Conservation (phyloP, 2,797 vertebrate species). For the Sardinella longiceps region DNA sequence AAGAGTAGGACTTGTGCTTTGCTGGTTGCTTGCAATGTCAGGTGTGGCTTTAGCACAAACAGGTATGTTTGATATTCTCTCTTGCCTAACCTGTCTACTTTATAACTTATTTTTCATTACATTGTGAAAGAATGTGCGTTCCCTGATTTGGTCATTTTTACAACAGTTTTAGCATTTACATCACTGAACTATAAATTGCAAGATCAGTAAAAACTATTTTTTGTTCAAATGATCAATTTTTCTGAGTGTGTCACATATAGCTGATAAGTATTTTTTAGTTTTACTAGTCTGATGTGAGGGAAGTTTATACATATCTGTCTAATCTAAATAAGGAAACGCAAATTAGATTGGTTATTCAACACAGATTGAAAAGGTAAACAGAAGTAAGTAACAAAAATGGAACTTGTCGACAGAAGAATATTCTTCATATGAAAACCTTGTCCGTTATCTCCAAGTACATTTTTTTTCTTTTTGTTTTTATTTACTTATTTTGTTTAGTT, state of each 20-base stretch:
- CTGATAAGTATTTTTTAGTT: no score
- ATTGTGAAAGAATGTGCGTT: background rate
- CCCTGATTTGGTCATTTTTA: background rate
- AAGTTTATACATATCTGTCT: background rate
- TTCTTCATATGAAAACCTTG: no score
- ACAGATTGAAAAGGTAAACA: background rate
- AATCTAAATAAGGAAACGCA: background rate
- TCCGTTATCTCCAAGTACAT: background rate
- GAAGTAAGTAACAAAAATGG: no score
- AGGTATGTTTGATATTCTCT: conserved; percentile 66
- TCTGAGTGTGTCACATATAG: no score
- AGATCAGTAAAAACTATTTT: no score
- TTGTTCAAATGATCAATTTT: no score
- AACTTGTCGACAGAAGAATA: no score
- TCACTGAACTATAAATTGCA: no score
- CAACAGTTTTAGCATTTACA: background rate
- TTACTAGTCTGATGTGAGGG: no score
- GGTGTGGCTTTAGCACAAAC: conserved; percentile 71
- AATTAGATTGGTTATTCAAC: background rate
- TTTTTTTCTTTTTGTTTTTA: background rate
- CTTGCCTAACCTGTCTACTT: no score
- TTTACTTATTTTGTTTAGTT: no score
- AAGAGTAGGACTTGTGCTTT: conserved; percentile 35
- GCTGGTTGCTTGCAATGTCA: conserved; percentile 62
- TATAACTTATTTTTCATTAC: background rate